Base-by-base conservation (phyloP, 2,797 vertebrate species). In the Hyperoplus lanceolatus region DNA sequence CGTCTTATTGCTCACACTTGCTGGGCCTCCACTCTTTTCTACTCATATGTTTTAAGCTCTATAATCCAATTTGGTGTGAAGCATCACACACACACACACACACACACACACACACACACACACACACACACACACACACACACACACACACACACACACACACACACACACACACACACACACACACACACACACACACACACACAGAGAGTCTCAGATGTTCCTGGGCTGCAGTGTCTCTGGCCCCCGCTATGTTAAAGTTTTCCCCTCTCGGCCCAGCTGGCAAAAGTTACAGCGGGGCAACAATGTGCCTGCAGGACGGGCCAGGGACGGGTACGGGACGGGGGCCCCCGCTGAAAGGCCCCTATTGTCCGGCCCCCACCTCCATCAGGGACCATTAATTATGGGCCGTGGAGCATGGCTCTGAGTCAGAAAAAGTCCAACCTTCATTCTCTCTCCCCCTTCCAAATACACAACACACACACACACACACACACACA, bases 381-480 rank as follows among this genome's bases (percentile, higher is more conserved):
- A 83, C 93, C 96, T 96, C 94, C 94, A 96, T 95, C 95, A 97
- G 96, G 95, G 95, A 95, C 94, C 94, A 97, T 99, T 97, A 97
- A 98, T 98, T 98, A 98, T 97, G 96, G 96, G 96, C 96, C 86
- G 93, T 82, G 91, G 96, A 96, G 94, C 96, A 95, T 90, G 87
- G 95, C 90, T 92, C 90, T 82, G 79, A 93, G 89, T 91, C 85
- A 85, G 80, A 90, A 85, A 88, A 81, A 81, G 59, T 71, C 70
- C 75, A 79, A 63, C 76, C 63, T 60, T 53, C 60, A 77, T 69
- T 83, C 63, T 55, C 57, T 29, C 29, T 29, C 29, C 29, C 51
- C 73, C 41, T 53, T 41, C 53, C 29, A 48, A 36, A 49, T 6
- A 29, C 29, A 29, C 3, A 29, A 2, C 56, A 1, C 5, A 41